Percentiles rank a stretch among this genome's conserved stretches.
Conservation (phyloP, 2,797 vertebrate genomes). For the Kryptopterus vitreolus region DNA sequence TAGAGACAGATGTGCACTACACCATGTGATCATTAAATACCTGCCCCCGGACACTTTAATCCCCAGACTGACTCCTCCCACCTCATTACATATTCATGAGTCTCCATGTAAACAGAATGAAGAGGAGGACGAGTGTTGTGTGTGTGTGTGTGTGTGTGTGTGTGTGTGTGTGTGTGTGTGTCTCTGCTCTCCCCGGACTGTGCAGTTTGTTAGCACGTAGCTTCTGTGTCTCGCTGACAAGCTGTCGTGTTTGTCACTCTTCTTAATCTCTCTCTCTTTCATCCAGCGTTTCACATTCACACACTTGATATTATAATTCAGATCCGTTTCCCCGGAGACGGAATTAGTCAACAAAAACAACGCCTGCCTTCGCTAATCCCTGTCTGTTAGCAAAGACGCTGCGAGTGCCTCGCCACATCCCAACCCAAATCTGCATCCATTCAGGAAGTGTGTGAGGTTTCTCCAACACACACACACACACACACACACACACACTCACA, state of each 20-base stretch:
- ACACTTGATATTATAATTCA: constrained; percentile 77
- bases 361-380: constrained; percentile 73
- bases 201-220: constrained; percentile 2
- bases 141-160: too few species aligned
- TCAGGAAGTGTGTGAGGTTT: constrained; percentile 37
- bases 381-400: constrained; percentile 63
- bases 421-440: constrained; percentile 51
- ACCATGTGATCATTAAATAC: too few species aligned
- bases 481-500: constrained; percentile 34
- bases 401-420: constrained; percentile 53
- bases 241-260: constrained; percentile 56
- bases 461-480: constrained; percentile 14
- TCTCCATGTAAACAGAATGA: too few species aligned
- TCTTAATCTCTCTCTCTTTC: constrained; percentile 73
- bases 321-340: constrained; percentile 76
- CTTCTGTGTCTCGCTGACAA: constrained; percentile 34
- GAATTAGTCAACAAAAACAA: constrained; percentile 81
- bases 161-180: too few species aligned
- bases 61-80: too few species aligned
- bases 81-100: too few species aligned
- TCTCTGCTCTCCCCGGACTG: neutral
- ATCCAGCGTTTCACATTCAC: constrained; percentile 69
- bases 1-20: too few species aligned
- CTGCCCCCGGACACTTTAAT: too few species aligned
- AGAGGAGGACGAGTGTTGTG: too few species aligned